Evolutionary conservation across 2,888 invertebrate genomes (phyloP), one percentile per base, ranked within the genome.

Genomic region (Scaptomyza reducta): DNA sequence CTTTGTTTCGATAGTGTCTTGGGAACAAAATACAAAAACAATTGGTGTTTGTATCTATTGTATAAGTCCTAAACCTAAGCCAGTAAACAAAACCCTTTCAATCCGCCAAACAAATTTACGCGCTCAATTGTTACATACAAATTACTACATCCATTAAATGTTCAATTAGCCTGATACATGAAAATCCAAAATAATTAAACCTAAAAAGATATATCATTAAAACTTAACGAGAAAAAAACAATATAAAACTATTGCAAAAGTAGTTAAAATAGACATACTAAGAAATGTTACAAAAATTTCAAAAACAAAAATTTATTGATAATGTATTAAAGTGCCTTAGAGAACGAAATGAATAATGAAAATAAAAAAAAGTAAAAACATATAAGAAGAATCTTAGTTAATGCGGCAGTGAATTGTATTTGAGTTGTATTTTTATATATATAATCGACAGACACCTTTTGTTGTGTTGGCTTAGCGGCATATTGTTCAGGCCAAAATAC

Each of bases 261-360:
- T 78, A 78, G 57, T 29, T 47, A 18, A 67, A 73, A 31, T 57
- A 64, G 55, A 66, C 45, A 33, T 42, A 45, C 58, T 55, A 42
- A 61, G 46, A 57, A 62, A 25, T 50, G 66, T 76, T 61, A 51
- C 31, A 61, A 50, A 57, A 14, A 50, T 49, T 10, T 11, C 31
- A 49, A 22, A 44, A 25, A 38, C 14, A 25, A 38, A 25, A 50
- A 25, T 33, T 49, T 74, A 79, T 80, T 74, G 67, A 78, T 74
- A 73, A 74, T 77, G 77, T 87, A 78, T 85, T 87, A 80, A 85
- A 82, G 81, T 86, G 86, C 86, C 87, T 86, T 87, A 89, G 89
- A 85, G 76, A 69, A 58, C n/a, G 55, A 67, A 49, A 46, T 53
- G 41, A 68, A 74, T 62, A 64, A 64, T 44, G 44, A 68, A 57